Conservation (phyloP, 2,888 invertebrate genomes). For the Agrochola lota region DNA sequence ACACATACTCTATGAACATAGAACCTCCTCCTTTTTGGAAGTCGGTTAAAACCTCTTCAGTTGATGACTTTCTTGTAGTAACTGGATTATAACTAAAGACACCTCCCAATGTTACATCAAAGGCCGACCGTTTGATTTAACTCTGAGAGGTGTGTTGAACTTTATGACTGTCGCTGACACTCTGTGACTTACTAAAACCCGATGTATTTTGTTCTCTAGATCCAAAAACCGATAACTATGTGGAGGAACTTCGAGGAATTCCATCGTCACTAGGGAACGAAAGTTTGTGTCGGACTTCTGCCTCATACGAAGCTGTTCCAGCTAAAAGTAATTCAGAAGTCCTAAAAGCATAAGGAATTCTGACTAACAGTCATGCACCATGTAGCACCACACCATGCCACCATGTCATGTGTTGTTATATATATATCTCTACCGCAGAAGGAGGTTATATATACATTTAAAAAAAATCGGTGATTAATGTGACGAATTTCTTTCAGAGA, state of each 20-base stretch:
- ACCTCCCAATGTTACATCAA: no score
- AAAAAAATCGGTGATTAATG: no score
- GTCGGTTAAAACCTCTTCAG: neutral
- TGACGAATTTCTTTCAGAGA: no score
- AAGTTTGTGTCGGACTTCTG: neutral
- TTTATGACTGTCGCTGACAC: neutral
- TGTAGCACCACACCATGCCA: no score
- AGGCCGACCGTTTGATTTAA: neutral
- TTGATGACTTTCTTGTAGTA: neutral
- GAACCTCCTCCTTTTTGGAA: no score
- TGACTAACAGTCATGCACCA: neutral
- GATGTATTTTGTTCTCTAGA: neutral
- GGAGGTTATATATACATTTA: no score
- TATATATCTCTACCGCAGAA: neutral
- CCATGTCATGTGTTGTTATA: neutral
- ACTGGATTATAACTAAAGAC: no score
- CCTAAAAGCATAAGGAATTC: neutral
- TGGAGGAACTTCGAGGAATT: neutral
- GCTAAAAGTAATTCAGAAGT: neutral
- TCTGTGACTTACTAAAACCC: neutral
- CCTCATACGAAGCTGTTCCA: neutral
- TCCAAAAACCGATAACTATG: neutral
- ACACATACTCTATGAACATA: no score
- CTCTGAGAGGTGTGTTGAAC: neutral
- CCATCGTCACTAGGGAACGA: neutral